phyloP scores from a whole-genome alignment of 2,113 vertebrate species.

The Sylvicapra grimmia region DNA sequence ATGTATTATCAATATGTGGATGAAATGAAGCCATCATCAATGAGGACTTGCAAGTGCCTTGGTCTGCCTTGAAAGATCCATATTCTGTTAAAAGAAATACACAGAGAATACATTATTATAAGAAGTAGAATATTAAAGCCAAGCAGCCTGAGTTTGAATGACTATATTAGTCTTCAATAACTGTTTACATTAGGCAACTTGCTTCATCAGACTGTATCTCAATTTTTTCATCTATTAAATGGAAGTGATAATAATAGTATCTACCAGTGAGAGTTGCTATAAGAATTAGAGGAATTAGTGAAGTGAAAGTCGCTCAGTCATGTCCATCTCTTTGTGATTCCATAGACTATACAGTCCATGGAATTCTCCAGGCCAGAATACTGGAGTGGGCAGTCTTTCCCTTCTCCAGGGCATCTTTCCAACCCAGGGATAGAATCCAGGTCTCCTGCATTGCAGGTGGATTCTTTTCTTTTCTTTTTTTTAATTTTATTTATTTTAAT shows the following conservation, averaged over 20 bases:
- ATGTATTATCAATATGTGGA: not conserved
- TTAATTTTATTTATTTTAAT: no score
- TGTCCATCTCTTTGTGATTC: not conserved
- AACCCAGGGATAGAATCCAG: not conserved
- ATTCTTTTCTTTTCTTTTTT: not conserved
- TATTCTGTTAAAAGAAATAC: not conserved
- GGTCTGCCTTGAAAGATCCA: not conserved
- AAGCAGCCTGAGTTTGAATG: not conserved
- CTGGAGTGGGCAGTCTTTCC: not conserved
- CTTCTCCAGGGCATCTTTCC: not conserved
- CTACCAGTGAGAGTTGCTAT: not conserved
- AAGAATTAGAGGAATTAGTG: not conserved
- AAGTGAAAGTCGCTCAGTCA: not conserved
- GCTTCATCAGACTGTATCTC: not conserved
- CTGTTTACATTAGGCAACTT: not conserved
- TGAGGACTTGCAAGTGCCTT: not conserved
- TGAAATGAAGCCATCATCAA: not conserved
- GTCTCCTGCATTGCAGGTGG: not conserved
- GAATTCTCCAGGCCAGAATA: not conserved
- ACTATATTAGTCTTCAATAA: not conserved
- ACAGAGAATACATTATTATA: not conserved
- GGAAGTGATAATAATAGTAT: not conserved
- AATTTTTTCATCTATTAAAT: constrained; percentile 15
- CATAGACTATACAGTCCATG: not conserved
- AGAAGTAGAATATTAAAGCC: not conserved